Percentiles rank a stretch among this genome's conserved stretches.
phyloP scores from a whole-genome alignment of 1,140 invertebrate genomes.

The Drosophila novamexicana region DNA sequence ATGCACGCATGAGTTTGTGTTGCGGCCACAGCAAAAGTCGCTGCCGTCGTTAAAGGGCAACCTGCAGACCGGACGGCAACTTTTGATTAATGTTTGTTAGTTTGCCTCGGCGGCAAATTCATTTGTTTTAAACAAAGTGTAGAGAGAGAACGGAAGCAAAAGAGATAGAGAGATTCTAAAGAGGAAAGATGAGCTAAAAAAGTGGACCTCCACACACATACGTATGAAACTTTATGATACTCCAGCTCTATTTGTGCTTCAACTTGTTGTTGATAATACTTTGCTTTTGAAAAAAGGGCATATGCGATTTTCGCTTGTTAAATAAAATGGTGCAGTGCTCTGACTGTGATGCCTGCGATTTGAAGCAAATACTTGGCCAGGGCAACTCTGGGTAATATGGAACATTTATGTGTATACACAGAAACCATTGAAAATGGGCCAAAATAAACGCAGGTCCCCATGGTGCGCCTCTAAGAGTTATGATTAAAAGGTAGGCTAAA shows the following conservation, averaged over 20 bases:
- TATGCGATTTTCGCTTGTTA: background rate
- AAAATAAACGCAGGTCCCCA: no score
- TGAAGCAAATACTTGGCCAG: no score
- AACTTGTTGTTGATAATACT: conserved; percentile 16
- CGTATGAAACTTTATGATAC: conserved; percentile 17
- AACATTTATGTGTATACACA: no score
- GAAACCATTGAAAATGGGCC: no score
- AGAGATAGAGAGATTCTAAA: background rate
- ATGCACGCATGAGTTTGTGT: no score
- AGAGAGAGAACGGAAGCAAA: background rate
- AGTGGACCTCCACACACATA: conserved; percentile 4
- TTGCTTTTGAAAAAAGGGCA: background rate
- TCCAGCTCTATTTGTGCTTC: conserved; percentile 2
- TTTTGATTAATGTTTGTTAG: conserved; percentile 81
- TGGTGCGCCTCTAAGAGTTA: no score
- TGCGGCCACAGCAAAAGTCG: background rate
- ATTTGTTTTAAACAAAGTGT: conserved; percentile 78
- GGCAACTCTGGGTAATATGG: no score
- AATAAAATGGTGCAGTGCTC: no score
- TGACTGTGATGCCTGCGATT: no score
- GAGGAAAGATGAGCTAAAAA: background rate
- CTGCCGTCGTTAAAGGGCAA: conserved; percentile 37
- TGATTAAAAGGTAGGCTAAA: no score
- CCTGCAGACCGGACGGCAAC: conserved; percentile 63
- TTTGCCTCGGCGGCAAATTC: conserved; percentile 70